phyloP scores from a whole-genome alignment of 2,113 vertebrate species.

The Casuarius casuarius region DNA sequence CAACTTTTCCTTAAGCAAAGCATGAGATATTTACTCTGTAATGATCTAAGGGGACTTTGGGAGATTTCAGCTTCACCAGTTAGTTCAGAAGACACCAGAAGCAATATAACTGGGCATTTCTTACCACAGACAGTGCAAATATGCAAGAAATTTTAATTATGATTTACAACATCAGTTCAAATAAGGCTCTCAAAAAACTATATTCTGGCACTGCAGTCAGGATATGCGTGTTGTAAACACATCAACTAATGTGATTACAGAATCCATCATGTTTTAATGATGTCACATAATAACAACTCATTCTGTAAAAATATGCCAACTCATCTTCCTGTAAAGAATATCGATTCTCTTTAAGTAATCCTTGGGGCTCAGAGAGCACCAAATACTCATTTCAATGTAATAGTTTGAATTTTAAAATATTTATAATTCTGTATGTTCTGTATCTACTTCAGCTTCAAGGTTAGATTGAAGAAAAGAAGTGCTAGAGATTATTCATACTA shows the following conservation, averaged over 20 bases:
- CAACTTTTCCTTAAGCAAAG: not conserved
- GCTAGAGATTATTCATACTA: not conserved
- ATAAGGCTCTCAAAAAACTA: not conserved
- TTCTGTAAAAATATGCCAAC: not conserved
- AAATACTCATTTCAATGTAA: not conserved
- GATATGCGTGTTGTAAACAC: not conserved
- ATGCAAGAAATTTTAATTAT: not conserved
- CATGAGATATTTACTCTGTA: not conserved
- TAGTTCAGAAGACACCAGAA: not conserved
- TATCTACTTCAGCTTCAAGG: not conserved
- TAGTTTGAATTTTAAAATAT: not conserved
- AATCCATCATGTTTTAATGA: not conserved
- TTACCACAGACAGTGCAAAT: not conserved
- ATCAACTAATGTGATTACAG: not conserved
- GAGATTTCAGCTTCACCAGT: not conserved
- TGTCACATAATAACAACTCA: not conserved
- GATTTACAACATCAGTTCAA: not conserved
- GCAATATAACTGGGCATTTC: not conserved
- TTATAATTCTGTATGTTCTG: not conserved
- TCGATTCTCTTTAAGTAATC: not conserved
- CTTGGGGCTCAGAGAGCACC: not conserved
- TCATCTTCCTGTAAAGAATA: not conserved
- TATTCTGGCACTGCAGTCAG: not conserved
- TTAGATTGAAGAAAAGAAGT: not conserved
- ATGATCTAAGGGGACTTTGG: not conserved